Conservation (phyloP, 2,888 invertebrate species). For the Cephonodes hylas region DNA sequence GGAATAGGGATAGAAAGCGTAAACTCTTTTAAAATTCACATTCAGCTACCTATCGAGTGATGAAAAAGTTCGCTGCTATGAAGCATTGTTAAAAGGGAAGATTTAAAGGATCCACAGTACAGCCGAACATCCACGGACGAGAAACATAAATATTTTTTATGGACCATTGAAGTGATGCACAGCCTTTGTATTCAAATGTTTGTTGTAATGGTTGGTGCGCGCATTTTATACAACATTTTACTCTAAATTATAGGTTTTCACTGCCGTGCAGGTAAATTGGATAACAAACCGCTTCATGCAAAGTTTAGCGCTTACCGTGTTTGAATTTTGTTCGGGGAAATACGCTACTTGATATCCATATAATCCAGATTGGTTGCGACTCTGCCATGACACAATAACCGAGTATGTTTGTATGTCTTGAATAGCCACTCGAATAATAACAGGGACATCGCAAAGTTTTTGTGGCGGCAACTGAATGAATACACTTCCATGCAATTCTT, state of each 20-base stretch:
- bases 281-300: slow-evolving; percentile 16
- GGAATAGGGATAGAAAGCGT: slow-evolving; percentile 7
- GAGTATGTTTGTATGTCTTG: slow-evolving; percentile 94
- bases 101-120: slow-evolving; percentile 68
- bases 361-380: slow-evolving; percentile 91
- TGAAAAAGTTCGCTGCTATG: slow-evolving; percentile 48
- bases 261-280: slow-evolving; percentile 33
- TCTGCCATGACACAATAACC: slow-evolving; percentile 93
- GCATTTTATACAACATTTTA: slow-evolving; percentile 54
- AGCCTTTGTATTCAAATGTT: slow-evolving; percentile 79
- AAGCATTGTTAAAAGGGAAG: slow-evolving; percentile 60
- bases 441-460: slow-evolving; percentile 91
- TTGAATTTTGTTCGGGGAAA: slow-evolving; percentile 81
- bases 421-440: slow-evolving; percentile 91
- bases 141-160: slow-evolving; percentile 80
- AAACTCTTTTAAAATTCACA: neutral
- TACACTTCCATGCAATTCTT: slow-evolving; percentile 87
- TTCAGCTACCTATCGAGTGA: slow-evolving; percentile 20
- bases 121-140: slow-evolving; percentile 65
- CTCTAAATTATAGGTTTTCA: slow-evolving; percentile 47
- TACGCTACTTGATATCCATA: slow-evolving; percentile 93
- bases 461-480: slow-evolving; percentile 90
- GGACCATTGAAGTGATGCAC: slow-evolving; percentile 80
- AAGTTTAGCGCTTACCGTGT: slow-evolving; percentile 72
- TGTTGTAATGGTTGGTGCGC: slow-evolving; percentile 67